A percentile compares a stretch with the other conserved stretches of the same genome.
Conservation (phyloP, 2,888 invertebrate species). For the Sussaba pulchella region DNA sequence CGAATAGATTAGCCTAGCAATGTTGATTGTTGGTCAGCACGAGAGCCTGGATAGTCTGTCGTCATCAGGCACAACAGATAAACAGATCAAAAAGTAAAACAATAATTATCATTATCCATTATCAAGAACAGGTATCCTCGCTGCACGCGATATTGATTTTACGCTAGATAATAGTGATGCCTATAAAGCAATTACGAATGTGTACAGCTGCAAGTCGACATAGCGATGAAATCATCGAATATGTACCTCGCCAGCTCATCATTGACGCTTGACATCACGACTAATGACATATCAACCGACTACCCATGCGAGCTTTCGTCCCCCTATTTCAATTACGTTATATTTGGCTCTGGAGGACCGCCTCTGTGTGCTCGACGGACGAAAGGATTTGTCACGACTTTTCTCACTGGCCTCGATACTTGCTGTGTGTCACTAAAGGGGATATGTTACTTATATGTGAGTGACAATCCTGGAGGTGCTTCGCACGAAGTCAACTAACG, state of each 20-base stretch:
- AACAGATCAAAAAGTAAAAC: no score
- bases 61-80: no score
- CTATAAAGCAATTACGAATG: no score
- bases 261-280: neutral
- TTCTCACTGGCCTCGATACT: neutral
- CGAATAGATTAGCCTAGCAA: no score
- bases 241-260: neutral
- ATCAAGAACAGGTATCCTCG: no score
- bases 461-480: slow-evolving; percentile 29
- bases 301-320: neutral
- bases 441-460: slow-evolving; percentile 14
- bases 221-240: neutral
- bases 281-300: slow-evolving; percentile 7
- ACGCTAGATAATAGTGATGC: no score
- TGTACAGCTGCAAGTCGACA: no score
- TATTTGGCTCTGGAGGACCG: neutral
- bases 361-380: neutral
- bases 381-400: neutral
- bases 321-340: neutral
- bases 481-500: slow-evolving; percentile 7
- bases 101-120: no score
- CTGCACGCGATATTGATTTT: no score
- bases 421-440: no score
- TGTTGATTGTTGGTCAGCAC: no score
- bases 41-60: no score